Base-by-base conservation (phyloP, 2,797 vertebrate species). In the Atherinosoma microstoma region DNA sequence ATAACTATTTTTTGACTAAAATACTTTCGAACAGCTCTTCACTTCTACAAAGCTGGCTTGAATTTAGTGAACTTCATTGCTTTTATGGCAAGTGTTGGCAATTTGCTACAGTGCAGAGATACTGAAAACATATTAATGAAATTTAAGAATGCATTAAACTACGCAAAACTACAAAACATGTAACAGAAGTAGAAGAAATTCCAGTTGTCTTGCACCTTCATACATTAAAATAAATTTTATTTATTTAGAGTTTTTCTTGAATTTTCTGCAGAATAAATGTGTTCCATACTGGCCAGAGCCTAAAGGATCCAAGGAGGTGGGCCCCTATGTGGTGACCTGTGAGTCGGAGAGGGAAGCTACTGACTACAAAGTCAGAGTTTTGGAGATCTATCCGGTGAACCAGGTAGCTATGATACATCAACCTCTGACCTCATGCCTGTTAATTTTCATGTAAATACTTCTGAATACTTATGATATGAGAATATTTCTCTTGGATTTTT, bases 251-350 rank as follows among this genome's bases (percentile, higher is more conserved):
- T 59, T 18, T 20, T 61, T 75, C 4, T 84, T 13, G 49, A 0
- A 67, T 53, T 78, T 53, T 64, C 1, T 76, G 38, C 87, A 99
- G 98, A 99, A 96, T 86, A 99, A 99, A 79, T 99, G 98, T 58
- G 96, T 98, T 35, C 96, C 96, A 0, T 99, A 99, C 87, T 99
- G 98, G 98, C 97, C 98, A 0, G 95, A 96, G 0, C 0, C 36
- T 49, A 78, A 94, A 11, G 61, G 18, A 34, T 84, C 70, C 0
- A 95, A 94, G 11, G 93, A 94, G 15, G 88, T 92, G 0, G 96
- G 97, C 0, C 78, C 32, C 0, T 98, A 94, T 35, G 22, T 95
- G 0, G 96, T 98, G 83, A 92, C 89, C 66, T 87, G 76, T 0
- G 0, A 75, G 0, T 78, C 75, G 1, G 97, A 97, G 76, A 94